Conservation (phyloP, 2,113 vertebrate species). For the Xenopus laevis region DNA sequence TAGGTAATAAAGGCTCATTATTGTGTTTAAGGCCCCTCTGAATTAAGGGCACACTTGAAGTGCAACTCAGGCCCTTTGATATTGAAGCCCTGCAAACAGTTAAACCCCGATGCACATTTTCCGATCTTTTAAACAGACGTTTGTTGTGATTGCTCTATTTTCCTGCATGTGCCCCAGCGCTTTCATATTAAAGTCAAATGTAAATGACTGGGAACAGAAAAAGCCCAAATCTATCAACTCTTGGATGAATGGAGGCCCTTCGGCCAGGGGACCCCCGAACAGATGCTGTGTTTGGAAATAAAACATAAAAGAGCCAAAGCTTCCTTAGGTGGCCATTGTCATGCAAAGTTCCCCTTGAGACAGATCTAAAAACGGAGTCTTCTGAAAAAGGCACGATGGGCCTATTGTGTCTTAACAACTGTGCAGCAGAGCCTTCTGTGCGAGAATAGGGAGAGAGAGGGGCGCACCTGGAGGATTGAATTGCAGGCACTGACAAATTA, state of each 20-base stretch:
- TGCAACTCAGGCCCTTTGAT: constrained; percentile 29
- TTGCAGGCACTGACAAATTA: constrained; percentile 9
- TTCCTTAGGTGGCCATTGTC: constrained; percentile 49
- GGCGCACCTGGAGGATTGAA: constrained; percentile 32
- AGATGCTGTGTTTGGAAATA: constrained; percentile 64
- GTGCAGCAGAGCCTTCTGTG: constrained; percentile 14
- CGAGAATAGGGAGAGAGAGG: not conserved
- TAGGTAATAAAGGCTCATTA: not conserved
- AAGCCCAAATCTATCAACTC: constrained; percentile 18
- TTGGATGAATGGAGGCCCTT: constrained; percentile 48
- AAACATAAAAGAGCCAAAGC: constrained; percentile 13
- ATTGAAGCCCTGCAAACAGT: constrained; percentile 18
- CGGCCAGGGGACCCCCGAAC: constrained; percentile 42
- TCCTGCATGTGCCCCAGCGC: not conserved
- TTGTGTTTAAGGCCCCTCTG: not conserved
- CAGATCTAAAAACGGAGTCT: constrained; percentile 45
- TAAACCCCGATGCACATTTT: constrained; percentile 2
- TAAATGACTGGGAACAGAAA: constrained; percentile 1
- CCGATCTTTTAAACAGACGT: constrained; percentile 18
- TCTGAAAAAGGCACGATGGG: constrained; percentile 8
- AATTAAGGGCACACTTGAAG: constrained; percentile 13
- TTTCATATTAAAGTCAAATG: constrained; percentile 18
- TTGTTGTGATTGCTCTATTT: constrained; percentile 36
- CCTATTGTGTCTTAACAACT: constrained; percentile 47
- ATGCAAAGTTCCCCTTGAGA: constrained; percentile 41